Evolutionary conservation across 2,113 vertebrate genomes (phyloP).

Genomic region (Brachionichthys hirsutus): DNA sequence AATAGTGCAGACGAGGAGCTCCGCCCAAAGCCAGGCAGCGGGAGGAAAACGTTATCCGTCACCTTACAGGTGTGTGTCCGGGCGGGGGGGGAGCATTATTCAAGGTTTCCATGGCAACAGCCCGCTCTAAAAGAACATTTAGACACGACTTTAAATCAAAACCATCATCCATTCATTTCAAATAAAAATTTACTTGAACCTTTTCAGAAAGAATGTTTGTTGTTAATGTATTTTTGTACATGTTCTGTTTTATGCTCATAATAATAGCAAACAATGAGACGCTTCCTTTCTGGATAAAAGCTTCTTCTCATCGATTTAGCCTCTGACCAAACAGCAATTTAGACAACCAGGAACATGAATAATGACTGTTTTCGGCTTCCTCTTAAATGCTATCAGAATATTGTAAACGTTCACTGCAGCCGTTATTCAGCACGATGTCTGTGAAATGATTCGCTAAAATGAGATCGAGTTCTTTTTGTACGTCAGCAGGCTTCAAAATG

Average conservation of each 20-base stretch:
- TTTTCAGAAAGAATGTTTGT: too few species aligned
- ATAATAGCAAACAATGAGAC: slow-evolving; percentile 16
- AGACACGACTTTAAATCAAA: not conserved
- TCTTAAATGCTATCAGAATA: slow-evolving; percentile 39
- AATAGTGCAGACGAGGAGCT: slow-evolving; percentile 75
- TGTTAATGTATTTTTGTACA: not conserved
- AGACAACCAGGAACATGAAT: slow-evolving; percentile 27
- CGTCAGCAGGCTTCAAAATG: slow-evolving; percentile 47
- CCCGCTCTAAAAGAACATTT: too few species aligned
- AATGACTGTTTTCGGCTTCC: slow-evolving; percentile 27
- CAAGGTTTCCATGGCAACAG: too few species aligned
- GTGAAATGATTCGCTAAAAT: slow-evolving; percentile 12
- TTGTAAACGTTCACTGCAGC: slow-evolving; percentile 53
- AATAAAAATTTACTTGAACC: too few species aligned
- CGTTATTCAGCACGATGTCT: slow-evolving; percentile 26
- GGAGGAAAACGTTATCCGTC: slow-evolving; percentile 40
- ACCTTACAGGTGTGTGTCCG: too few species aligned
- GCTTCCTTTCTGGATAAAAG: slow-evolving; percentile 14
- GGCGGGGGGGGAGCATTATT: too few species aligned
- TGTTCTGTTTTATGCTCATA: slow-evolving; percentile 42
- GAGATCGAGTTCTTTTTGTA: slow-evolving; percentile 11
- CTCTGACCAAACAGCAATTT: slow-evolving; percentile 1
- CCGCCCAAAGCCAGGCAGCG: slow-evolving; percentile 64
- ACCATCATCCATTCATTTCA: too few species aligned
- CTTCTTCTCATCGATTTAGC: not conserved